Conservation (phyloP, 2,888 invertebrate species). For the Monopis laevigella region DNA sequence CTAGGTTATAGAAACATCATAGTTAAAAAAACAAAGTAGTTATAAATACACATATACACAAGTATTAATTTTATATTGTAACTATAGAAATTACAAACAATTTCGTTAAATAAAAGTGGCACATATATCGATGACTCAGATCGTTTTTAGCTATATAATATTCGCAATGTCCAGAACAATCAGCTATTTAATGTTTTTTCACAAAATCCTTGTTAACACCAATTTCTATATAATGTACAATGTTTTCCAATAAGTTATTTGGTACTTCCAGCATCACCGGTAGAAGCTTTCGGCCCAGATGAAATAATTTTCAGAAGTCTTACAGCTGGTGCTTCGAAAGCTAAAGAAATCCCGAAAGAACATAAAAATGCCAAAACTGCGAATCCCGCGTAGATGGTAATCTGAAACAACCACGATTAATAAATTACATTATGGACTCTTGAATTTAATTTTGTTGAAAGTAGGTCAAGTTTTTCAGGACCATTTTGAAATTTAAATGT, state of each 20-base stretch:
- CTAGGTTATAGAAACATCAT: too few relatives aligned
- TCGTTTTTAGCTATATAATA: too few relatives aligned
- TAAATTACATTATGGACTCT: not conserved
- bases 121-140: too few relatives aligned
- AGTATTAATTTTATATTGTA: too few relatives aligned
- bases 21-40: too few relatives aligned
- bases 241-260: constrained; percentile 2
- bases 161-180: too few relatives aligned
- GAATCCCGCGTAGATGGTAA: constrained; percentile 76
- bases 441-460: constrained; percentile 2
- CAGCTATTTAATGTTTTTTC: too few relatives aligned
- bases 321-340: constrained; percentile 85
- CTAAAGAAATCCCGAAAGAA: constrained; percentile 80
- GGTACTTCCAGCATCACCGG: not conserved
- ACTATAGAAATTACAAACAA: too few relatives aligned
- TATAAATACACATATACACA: too few relatives aligned
- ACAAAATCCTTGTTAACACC: too few relatives aligned
- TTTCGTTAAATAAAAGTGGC: too few relatives aligned
- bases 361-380: constrained; percentile 78
- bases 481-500: not conserved
- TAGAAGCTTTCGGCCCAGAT: not conserved
- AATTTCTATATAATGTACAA: too few relatives aligned
- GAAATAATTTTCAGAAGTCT: constrained; percentile 75
- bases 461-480: constrained; percentile 5
- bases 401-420: constrained; percentile 29